Percentiles rank a stretch among this genome's conserved stretches.
phyloP scores from a whole-genome alignment of 2,797 vertebrate species.

The Peromyscus aztecus region DNA sequence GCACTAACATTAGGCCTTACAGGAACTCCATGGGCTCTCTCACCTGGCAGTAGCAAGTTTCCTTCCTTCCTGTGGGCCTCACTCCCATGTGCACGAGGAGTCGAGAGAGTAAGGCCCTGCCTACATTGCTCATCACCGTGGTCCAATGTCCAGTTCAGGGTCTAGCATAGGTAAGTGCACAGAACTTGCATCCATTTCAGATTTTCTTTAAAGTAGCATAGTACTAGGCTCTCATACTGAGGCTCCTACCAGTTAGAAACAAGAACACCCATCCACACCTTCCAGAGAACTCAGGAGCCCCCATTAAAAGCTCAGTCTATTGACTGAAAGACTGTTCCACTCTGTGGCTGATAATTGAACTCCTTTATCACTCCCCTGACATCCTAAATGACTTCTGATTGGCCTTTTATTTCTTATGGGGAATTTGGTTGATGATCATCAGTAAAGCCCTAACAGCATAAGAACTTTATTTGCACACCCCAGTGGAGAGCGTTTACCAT shows the following conservation, averaged over 20 bases:
- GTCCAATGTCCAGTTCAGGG: not conserved
- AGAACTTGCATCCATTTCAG: not conserved
- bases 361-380: slow-evolving; percentile 32
- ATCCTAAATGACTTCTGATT: slow-evolving; percentile 22
- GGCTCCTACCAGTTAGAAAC: not conserved
- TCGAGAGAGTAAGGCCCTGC: not conserved
- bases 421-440: slow-evolving; percentile 33
- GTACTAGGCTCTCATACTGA: not conserved
- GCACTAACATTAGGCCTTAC: not conserved
- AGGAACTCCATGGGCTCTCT: not conserved
- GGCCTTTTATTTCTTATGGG: slow-evolving; percentile 52
- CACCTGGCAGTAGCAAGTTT: too few relatives aligned
- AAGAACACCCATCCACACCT: not conserved
- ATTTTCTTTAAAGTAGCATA: not conserved
- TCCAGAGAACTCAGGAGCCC: not conserved
- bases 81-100: not conserved
- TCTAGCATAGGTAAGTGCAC: not conserved
- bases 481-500: slow-evolving; percentile 13
- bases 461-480: slow-evolving; percentile 22
- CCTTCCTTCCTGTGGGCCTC: not conserved
- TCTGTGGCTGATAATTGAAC: slow-evolving; percentile 28
- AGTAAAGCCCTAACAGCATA: slow-evolving; percentile 9
- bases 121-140: not conserved
- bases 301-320: not conserved
- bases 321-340: not conserved